Evolutionary conservation across 2,888 invertebrate genomes (phyloP).

Genomic region (Synergus laeviventris): DNA sequence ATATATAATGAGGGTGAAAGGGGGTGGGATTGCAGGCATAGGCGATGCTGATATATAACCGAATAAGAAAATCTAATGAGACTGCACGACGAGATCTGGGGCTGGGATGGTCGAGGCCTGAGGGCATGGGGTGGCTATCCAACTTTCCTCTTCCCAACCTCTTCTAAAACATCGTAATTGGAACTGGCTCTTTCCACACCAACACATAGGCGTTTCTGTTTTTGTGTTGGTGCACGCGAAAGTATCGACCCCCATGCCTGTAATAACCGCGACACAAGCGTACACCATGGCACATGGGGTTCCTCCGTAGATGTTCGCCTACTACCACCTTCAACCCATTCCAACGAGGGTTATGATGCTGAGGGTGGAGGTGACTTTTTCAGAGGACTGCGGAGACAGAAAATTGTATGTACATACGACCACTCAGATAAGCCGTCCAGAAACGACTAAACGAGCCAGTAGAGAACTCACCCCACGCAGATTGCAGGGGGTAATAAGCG

Average conservation of each 20-base stretch:
- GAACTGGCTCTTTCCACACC: slow-evolving; percentile 53
- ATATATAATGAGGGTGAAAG: slow-evolving; percentile 2
- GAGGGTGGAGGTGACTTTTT: slow-evolving; percentile 3
- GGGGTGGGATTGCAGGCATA: slow-evolving; percentile 41
- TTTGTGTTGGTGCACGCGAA: slow-evolving; percentile 27
- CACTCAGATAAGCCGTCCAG: slow-evolving; percentile 22
- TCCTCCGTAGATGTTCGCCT: neutral
- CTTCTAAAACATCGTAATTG: slow-evolving; percentile 63
- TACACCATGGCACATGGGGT: slow-evolving; percentile 26
- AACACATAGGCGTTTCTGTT: slow-evolving; percentile 16
- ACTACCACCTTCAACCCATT: slow-evolving; percentile 10
- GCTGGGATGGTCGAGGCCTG: slow-evolving; percentile 50
- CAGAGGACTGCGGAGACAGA: slow-evolving; percentile 24
- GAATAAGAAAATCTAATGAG: slow-evolving; percentile 62
- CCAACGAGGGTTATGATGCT: neutral
- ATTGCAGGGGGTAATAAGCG: slow-evolving; percentile 36
- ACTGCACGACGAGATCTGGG: slow-evolving; percentile 48
- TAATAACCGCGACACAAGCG: slow-evolving; percentile 18
- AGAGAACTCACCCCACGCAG: slow-evolving; percentile 17
- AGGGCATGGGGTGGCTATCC: slow-evolving; percentile 52
- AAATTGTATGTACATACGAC: slow-evolving; percentile 26
- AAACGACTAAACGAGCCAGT: slow-evolving; percentile 35
- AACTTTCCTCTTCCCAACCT: slow-evolving; percentile 53
- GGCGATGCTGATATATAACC: slow-evolving; percentile 56
- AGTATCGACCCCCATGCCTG: slow-evolving; percentile 39